phyloP scores from a whole-genome alignment of 2,888 invertebrate species.

The Plagiodera versicolora region DNA sequence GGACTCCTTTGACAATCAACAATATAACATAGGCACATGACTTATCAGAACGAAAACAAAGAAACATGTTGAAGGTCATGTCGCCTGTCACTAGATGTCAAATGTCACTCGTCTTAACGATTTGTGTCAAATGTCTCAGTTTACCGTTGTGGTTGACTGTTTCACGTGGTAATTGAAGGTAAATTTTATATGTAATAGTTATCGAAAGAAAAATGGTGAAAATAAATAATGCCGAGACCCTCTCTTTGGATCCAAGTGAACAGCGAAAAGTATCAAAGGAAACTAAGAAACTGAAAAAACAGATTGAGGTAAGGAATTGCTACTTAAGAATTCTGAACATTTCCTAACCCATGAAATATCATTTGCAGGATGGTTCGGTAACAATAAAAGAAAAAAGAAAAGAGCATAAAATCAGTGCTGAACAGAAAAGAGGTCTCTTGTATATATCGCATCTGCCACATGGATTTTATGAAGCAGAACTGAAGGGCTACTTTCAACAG shows the following conservation, averaged over 20 bases:
- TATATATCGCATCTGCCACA: slow-evolving; percentile 84
- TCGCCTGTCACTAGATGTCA: no score
- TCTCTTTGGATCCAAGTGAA: slow-evolving; percentile 50
- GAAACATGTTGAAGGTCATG: no score
- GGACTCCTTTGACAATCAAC: not conserved
- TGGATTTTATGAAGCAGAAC: slow-evolving; percentile 89
- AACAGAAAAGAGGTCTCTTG: slow-evolving; percentile 63
- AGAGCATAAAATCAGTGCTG: slow-evolving; percentile 26
- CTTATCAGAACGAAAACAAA: no score
- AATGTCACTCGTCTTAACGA: no score
- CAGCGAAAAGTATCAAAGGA: slow-evolving; percentile 61
- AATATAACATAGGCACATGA: not conserved
- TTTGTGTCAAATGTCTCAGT: no score
- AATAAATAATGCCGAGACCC: slow-evolving; percentile 31
- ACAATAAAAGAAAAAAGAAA: slow-evolving; percentile 39
- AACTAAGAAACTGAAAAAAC: slow-evolving; percentile 59
- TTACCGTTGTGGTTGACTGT: no score
- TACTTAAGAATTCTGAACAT: not conserved
- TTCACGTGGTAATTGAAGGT: no score
- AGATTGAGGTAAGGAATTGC: slow-evolving; percentile 54
- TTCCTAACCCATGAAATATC: not conserved
- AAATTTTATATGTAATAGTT: not conserved
- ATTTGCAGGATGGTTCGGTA: slow-evolving; percentile 40
- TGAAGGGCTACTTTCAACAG: slow-evolving; percentile 84
- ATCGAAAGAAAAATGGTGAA: slow-evolving; percentile 24